These are phyloP conservation scores for Chelidonichthys spinosus DNA, from an alignment of 2,797 vertebrate species.

Conservation along the genomic window DNA sequence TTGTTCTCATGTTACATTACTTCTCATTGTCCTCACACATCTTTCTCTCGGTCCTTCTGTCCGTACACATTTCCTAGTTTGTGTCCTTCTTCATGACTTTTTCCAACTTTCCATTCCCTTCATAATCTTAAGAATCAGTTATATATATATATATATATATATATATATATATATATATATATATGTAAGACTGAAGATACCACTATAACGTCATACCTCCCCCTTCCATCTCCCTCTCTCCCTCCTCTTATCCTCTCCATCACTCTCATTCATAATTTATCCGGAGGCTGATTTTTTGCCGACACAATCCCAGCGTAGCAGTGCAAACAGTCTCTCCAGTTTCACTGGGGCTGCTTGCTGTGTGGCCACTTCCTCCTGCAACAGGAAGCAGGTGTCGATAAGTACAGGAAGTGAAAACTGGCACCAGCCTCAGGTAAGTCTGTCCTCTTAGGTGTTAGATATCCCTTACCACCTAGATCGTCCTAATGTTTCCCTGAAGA, in stretches of 20 bases:
- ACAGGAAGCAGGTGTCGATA: constrained; percentile 85
- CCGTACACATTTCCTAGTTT: background rate
- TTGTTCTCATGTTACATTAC: no score
- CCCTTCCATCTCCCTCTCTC: constrained; percentile 25
- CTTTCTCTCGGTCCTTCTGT: background rate
- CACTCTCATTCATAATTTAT: constrained; percentile 85
- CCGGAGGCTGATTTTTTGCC: constrained; percentile 80
- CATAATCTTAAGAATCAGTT: no score
- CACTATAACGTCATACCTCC: constrained; percentile 67
- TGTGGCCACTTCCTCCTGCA: constrained; percentile 81
- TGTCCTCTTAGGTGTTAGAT: constrained; percentile 76
- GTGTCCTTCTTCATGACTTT: background rate
- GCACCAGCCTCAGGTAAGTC: constrained; percentile 82
- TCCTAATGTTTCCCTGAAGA: background rate
- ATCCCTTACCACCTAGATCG: constrained; percentile 61
- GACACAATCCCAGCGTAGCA: constrained; percentile 76
- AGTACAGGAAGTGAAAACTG: constrained; percentile 84
- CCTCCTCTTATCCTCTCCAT: constrained; percentile 76
- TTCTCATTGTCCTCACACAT: background rate
- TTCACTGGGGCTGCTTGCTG: constrained; percentile 73
- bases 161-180: no score
- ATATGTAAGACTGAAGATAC: constrained; percentile 73
- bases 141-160: no score
- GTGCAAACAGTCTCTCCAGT: constrained; percentile 80
- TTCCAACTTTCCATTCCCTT: no score